These are phyloP conservation scores for Pristionchus maxplancki DNA, from an alignment of 2,888 invertebrate genomes.

Conservation along the genomic window DNA sequence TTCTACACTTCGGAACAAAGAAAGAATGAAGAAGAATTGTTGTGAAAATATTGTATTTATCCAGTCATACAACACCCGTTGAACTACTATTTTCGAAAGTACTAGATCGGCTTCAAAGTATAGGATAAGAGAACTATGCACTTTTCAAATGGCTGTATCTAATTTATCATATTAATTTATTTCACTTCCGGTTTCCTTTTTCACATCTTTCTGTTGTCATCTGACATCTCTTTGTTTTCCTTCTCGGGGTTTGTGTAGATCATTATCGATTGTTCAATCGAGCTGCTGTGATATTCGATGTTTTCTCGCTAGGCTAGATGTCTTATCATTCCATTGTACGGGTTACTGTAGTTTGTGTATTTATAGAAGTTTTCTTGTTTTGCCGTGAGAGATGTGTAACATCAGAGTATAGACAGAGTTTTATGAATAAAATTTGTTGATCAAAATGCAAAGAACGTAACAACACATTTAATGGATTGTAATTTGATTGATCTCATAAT, in stretches of 20 bases:
- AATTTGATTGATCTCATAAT: neutral
- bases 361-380: neutral
- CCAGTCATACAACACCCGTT: neutral
- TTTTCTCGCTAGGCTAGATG: neutral
- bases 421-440: slow-evolving; percentile 32
- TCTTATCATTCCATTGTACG: neutral
- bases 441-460: neutral
- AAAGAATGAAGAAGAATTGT: slow-evolving; percentile 57
- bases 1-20: slow-evolving; percentile 70
- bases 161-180: neutral
- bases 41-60: neutral
- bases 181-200: slow-evolving; percentile 32
- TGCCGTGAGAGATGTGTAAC: slow-evolving; percentile 15
- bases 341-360: slow-evolving; percentile 33
- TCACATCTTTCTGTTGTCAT: slow-evolving; percentile 24
- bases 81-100: neutral
- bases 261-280: neutral
- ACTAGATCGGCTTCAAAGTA: neutral
- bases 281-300: slow-evolving; percentile 28
- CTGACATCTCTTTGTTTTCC: slow-evolving; percentile 3
- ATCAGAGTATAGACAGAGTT: slow-evolving; percentile 25
- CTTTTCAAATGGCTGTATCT: neutral
- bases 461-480: neutral
- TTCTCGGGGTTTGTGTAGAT: slow-evolving; percentile 21
- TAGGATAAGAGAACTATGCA: neutral